A percentile compares a stretch with the other conserved stretches of the same genome.
Evolutionary conservation across 2,113 vertebrate species (phyloP).

Genomic region (Oreochromis tanganicae): DNA sequence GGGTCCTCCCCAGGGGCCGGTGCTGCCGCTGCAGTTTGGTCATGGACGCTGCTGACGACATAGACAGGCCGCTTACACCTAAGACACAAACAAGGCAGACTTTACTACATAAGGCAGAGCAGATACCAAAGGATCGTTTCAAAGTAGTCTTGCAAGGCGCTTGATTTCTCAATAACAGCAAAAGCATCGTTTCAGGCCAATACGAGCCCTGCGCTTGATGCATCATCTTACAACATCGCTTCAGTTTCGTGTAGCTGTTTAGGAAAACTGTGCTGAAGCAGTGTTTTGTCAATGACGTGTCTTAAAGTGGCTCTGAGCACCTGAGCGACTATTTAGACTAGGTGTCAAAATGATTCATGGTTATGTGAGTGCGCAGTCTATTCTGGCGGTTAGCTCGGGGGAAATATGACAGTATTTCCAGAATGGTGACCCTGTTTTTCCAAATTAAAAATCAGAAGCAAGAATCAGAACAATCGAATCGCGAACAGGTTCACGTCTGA

Average conservation of each 20-base stretch:
- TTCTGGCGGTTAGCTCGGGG: background rate
- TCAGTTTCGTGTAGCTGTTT: background rate
- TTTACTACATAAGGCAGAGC: background rate
- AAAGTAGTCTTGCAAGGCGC: background rate
- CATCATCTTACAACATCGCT: accelerated
- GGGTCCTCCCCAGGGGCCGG: constrained; percentile 81
- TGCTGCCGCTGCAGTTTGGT: constrained; percentile 87
- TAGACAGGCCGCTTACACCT: constrained; percentile 78
- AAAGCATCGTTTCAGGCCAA: background rate
- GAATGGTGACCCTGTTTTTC: background rate
- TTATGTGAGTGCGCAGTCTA: background rate
- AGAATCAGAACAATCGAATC: background rate
- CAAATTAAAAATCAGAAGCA: background rate
- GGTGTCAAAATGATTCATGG: background rate
- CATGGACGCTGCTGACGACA: constrained; percentile 82
- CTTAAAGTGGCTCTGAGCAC: background rate
- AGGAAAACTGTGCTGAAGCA: background rate
- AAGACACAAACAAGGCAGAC: background rate
- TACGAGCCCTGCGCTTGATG: background rate
- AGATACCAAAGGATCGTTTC: background rate
- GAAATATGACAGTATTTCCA: background rate
- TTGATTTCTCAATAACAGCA: background rate
- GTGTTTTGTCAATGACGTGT: background rate
- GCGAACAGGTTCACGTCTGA: background rate
- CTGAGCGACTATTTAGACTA: background rate